phyloP scores from a whole-genome alignment of 2,888 invertebrate species.

The Dolomedes plantarius region DNA sequence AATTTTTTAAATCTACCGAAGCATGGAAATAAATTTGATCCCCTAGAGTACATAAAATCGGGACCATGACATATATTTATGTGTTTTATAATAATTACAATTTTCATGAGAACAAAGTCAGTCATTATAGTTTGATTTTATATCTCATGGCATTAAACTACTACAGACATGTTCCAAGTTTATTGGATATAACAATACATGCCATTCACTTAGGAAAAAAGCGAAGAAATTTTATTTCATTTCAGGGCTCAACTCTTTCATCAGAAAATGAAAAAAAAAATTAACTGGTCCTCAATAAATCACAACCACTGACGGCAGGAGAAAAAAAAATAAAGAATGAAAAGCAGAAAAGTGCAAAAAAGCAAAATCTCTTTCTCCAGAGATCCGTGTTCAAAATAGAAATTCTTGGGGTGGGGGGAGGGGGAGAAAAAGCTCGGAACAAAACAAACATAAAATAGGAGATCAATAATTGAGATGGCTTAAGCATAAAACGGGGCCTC shows the following conservation, averaged over 20 bases:
- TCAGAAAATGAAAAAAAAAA: slow-evolving; percentile 3
- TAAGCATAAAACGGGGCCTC: slow-evolving; percentile 48
- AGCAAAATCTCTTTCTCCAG: slow-evolving; percentile 21
- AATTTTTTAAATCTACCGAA: too few species aligned
- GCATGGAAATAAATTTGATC: too few species aligned
- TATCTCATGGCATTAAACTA: neutral
- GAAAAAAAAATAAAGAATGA: slow-evolving; percentile 12
- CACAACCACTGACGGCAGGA: slow-evolving; percentile 29
- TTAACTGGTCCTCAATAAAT: slow-evolving; percentile 50
- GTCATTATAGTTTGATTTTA: too few species aligned
- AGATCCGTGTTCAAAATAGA: slow-evolving; percentile 43
- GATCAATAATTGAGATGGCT: slow-evolving; percentile 68
- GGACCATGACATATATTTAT: too few species aligned
- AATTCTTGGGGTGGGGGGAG: slow-evolving; percentile 13
- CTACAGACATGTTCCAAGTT: neutral
- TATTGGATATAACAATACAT: neutral
- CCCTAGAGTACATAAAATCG: too few species aligned
- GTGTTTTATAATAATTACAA: too few species aligned
- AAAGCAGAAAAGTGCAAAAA: neutral
- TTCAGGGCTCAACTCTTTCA: neutral
- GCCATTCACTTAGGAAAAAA: neutral
- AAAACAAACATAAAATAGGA: neutral
- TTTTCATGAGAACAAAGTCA: too few species aligned
- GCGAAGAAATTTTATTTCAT: neutral
- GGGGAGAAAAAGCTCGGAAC: neutral